A percentile compares a stretch with the other conserved stretches of the same genome.
Evolutionary conservation across 2,113 vertebrate genomes (phyloP).

Genomic region (Chionodraco myersi): DNA sequence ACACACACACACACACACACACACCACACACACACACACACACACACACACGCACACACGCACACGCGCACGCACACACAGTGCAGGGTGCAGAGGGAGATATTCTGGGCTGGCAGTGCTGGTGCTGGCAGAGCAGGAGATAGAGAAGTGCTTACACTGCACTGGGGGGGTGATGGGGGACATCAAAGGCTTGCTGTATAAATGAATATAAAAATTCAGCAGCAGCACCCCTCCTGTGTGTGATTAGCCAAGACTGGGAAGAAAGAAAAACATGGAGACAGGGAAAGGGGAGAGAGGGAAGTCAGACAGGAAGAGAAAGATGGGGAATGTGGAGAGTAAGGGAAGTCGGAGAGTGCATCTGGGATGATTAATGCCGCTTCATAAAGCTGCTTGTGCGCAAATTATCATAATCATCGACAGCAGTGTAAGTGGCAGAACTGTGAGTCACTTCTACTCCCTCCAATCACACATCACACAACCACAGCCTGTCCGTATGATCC

Average conservation of each 20-base stretch:
- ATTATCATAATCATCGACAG: constrained; percentile 80
- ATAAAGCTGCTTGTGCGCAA: constrained; percentile 71
- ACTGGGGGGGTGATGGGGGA: constrained; percentile 79
- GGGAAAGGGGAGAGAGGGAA: constrained; percentile 33
- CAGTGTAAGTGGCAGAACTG: constrained; percentile 74
- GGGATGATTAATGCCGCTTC: constrained; percentile 70
- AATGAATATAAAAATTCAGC: constrained; percentile 83
- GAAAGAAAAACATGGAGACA: constrained; percentile 69
- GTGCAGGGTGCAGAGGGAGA: constrained; percentile 73
- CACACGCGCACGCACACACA: constrained; percentile 17
- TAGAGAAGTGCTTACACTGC: constrained; percentile 83
- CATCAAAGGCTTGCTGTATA: constrained; percentile 83
- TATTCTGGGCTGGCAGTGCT: constrained; percentile 79
- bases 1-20: constrained; percentile 39
- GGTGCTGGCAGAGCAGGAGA: constrained; percentile 78
- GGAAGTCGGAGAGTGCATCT: constrained; percentile 73
- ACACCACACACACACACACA: constrained; percentile 35
- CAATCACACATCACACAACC: constrained; percentile 63
- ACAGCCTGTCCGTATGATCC: constrained; percentile 64
- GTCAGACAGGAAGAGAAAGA: constrained; percentile 61
- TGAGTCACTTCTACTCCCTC: constrained; percentile 74
- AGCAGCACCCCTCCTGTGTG: constrained; percentile 78
- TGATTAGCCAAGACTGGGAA: constrained; percentile 77
- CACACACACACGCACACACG: constrained; percentile 36
- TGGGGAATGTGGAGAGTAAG: constrained; percentile 51